phyloP scores from a whole-genome alignment of 2,797 vertebrate genomes.

The Steatocranus sp. region DNA sequence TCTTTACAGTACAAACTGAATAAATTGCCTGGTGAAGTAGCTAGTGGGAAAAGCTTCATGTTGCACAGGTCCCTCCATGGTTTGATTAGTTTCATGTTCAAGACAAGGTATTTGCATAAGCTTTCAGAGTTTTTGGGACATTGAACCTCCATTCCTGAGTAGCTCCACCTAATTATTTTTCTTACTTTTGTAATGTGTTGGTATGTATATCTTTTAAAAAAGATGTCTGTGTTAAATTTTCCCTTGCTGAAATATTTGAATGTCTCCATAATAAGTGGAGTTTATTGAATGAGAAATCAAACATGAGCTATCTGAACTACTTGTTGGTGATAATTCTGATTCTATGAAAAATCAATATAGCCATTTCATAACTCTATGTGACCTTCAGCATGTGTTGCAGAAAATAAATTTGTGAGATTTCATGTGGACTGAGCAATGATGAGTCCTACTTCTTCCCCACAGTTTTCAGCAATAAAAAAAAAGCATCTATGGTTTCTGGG shows the following conservation, averaged over 20 bases:
- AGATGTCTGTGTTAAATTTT: neutral
- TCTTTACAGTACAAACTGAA: neutral
- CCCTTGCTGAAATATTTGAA: neutral
- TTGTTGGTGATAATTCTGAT: neutral
- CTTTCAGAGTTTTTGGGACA: neutral
- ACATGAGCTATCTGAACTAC: neutral
- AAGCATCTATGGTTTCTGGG: neutral
- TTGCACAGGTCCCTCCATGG: neutral
- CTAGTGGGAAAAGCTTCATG: neutral
- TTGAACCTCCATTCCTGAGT: neutral
- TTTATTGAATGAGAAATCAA: neutral
- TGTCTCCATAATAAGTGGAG: neutral
- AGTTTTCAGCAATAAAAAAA: neutral
- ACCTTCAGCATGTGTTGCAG: neutral
- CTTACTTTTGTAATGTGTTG: neutral
- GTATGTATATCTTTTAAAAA: neutral
- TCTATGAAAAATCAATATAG: neutral
- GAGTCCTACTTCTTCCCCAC: neutral
- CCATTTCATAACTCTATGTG: neutral
- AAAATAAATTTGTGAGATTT: neutral
- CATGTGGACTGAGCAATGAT: neutral
- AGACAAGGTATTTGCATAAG: too few species aligned
- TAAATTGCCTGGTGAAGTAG: neutral
- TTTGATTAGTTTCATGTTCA: neutral
- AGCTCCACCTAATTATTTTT: neutral